phyloP scores from a whole-genome alignment of 2,113 vertebrate genomes.

The Patagioenas fasciata region DNA sequence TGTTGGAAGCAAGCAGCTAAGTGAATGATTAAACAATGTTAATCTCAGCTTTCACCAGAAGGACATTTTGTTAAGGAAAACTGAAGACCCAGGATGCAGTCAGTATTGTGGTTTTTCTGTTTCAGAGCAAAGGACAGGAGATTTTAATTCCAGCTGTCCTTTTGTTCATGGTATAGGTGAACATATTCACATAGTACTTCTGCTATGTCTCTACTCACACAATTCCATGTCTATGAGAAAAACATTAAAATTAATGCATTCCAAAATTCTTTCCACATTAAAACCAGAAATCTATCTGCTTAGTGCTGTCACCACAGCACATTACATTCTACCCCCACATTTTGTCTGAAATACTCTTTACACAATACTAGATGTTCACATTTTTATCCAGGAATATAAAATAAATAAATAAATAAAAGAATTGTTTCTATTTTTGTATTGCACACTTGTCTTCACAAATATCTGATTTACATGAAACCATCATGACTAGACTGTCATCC shows the following conservation, averaged over 20 bases:
- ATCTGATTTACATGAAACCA: background rate
- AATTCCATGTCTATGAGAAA: background rate
- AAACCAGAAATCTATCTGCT: background rate
- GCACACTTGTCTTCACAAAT: background rate
- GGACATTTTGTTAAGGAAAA: background rate
- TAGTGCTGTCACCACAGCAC: background rate
- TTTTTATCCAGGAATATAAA: background rate
- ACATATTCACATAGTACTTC: background rate
- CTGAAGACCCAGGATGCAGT: background rate
- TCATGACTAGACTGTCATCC: background rate
- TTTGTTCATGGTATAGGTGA: background rate
- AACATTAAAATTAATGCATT: background rate
- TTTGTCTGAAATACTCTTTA: background rate
- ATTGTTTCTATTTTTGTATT: background rate
- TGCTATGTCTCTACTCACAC: background rate
- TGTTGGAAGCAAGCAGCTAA: background rate
- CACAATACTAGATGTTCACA: fast-evolving
- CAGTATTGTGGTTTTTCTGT: background rate
- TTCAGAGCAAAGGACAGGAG: background rate
- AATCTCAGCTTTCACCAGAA: background rate
- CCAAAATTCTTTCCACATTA: background rate
- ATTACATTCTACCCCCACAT: background rate
- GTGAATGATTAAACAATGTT: background rate
- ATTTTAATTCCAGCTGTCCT: background rate
- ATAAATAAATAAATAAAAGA: background rate